Evolutionary conservation across 2,888 invertebrate genomes (phyloP).

Genomic region (Pristionchus fissidentatus): DNA sequence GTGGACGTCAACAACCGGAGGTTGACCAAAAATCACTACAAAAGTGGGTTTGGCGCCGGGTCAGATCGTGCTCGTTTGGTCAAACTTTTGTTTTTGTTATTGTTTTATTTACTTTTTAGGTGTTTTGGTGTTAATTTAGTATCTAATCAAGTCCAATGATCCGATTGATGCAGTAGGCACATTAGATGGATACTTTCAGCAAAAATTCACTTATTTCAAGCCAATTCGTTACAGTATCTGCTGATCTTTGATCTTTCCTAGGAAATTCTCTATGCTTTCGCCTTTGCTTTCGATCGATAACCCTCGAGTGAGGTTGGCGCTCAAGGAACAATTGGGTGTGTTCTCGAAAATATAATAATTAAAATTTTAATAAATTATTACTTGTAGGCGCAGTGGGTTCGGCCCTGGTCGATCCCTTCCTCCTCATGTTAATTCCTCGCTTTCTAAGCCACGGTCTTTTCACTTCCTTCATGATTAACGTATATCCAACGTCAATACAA

Average conservation of each 20-base stretch:
- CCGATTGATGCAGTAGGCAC: too few relatives aligned
- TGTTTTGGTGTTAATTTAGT: background rate
- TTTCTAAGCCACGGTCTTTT: slow-evolving; percentile 42
- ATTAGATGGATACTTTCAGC: too few relatives aligned
- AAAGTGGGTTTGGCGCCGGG: background rate
- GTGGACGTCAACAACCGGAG: slow-evolving; percentile 13
- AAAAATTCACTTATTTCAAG: background rate
- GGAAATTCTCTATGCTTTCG: background rate
- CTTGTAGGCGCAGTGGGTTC: background rate
- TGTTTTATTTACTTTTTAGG: background rate
- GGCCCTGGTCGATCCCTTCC: background rate
- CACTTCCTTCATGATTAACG: slow-evolving; percentile 32
- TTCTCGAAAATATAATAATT: background rate
- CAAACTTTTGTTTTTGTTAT: background rate
- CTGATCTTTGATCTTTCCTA: slow-evolving; percentile 1
- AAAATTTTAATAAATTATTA: background rate
- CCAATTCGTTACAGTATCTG: background rate
- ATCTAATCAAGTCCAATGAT: background rate
- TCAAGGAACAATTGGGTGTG: background rate
- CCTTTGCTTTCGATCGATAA: slow-evolving; percentile 32
- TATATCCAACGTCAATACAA: slow-evolving; percentile 31
- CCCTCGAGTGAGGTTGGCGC: background rate
- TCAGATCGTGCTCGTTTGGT: background rate
- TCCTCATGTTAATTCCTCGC: slow-evolving; percentile 39
- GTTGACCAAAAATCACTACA: background rate